These are phyloP conservation scores for Ashinkailepas kermadecensis DNA, from an alignment of 2,888 invertebrate species.

Conservation along the genomic window DNA sequence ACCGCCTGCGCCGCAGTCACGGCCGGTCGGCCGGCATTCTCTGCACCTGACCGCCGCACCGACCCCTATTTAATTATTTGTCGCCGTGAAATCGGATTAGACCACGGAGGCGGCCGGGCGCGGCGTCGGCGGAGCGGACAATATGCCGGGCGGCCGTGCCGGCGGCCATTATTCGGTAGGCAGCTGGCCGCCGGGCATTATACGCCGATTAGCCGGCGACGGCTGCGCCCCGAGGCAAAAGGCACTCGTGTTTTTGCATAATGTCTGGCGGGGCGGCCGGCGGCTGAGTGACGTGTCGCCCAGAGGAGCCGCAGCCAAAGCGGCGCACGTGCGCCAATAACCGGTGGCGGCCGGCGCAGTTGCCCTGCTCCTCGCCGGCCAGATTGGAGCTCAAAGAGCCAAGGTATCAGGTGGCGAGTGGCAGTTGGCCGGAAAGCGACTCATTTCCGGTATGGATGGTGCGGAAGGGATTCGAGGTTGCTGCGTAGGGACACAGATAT, in stretches of 20 bases:
- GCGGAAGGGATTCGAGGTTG: too few relatives aligned
- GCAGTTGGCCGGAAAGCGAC: too few relatives aligned
- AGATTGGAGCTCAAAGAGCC: too few relatives aligned
- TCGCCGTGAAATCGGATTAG: constrained; percentile 24
- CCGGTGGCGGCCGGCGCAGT: not conserved
- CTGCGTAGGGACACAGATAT: too few relatives aligned
- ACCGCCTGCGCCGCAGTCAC: not conserved
- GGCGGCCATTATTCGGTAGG: not conserved
- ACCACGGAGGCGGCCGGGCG: not conserved
- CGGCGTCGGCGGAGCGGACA: not conserved
- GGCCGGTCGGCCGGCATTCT: not conserved
- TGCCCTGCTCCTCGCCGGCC: not conserved
- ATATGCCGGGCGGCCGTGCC: not conserved
- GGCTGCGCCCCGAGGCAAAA: not conserved
- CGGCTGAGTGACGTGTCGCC: not conserved
- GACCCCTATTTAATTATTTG: constrained; percentile 21
- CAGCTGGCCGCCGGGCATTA: constrained; percentile 10
- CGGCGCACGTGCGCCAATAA: not conserved
- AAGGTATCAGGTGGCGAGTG: too few relatives aligned
- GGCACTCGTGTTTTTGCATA: constrained; percentile 22
- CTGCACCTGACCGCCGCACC: constrained; percentile 16
- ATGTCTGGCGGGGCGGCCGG: not conserved
- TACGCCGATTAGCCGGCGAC: constrained; percentile 13
- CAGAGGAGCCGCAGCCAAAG: not conserved
- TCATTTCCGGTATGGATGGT: too few relatives aligned